Conservation (phyloP, 2,888 invertebrate genomes). For the Onchidella celtica region DNA sequence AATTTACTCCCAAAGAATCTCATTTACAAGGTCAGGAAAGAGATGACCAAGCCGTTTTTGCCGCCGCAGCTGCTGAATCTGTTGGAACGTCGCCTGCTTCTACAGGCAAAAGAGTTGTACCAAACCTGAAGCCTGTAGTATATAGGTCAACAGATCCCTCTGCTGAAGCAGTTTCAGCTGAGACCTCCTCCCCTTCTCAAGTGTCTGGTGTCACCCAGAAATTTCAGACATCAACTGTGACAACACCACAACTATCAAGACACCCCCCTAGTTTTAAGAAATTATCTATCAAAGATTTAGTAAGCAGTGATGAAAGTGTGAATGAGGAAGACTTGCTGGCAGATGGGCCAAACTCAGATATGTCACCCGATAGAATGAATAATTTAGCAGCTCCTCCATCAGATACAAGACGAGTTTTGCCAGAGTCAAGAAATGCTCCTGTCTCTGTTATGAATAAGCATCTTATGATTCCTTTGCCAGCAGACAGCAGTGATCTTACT, state of each 20-base stretch:
- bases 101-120: neutral
- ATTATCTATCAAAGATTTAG: neutral
- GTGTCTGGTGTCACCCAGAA: neutral
- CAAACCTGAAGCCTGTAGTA: constrained; percentile 37
- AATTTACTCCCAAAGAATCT: neutral
- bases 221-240: neutral
- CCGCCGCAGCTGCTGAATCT: constrained; percentile 34
- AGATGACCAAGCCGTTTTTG: constrained; percentile 10
- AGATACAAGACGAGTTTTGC: neutral
- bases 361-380: neutral
- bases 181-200: neutral
- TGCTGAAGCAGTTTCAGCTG: neutral
- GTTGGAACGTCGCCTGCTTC: neutral
- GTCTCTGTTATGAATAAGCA: constrained; percentile 17
- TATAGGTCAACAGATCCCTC: constrained; percentile 34
- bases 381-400: neutral
- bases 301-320: constrained; percentile 62
- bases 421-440: neutral
- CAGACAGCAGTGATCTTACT: constrained; percentile 69
- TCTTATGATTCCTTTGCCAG: constrained; percentile 53
- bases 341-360: constrained; percentile 39
- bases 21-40: neutral
- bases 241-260: constrained; percentile 20
- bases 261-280: constrained; percentile 32
- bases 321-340: constrained; percentile 69